Base-by-base conservation (phyloP, 2,888 invertebrate species). In the Epicampocera succincta region DNA sequence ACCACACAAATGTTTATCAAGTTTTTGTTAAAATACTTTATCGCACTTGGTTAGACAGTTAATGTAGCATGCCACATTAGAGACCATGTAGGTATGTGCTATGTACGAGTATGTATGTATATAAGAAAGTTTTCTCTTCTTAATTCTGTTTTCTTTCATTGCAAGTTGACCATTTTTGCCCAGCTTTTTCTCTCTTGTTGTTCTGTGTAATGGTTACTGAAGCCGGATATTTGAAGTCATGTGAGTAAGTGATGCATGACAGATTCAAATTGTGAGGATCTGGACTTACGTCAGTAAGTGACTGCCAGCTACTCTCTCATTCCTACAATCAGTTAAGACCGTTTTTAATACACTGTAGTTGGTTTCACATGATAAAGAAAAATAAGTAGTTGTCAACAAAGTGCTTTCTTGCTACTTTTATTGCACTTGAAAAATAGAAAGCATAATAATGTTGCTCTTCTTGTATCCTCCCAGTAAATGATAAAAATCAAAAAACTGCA, bases 401-500 rank as follows among this genome's bases (percentile, higher is more conserved):
- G 25, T 46, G 38, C 63, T 76, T 69, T 13, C 44, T 61, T 25
- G 46, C 54, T 61, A 48, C 44, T n/a, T 54, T 73, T 63, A 25
- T 61, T 52, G 56, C 66, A 42, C 25, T 42, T 38, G 9, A 44
- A 46, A 33, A 50, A n/a, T 9, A 50, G 42, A 6, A 56, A 42
- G 25, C 38, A 38, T 58, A 15, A 44, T 50, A 21, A 38, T 50
- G 19, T 65, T 38, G 38, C 33, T 54, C 29, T 50, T 65, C 38
- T 38, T 69, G 17, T 80, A 60, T 75, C 80, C 80, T 76, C 61
- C 61, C 63, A 77, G 56, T 63, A 56, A 76, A 81, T 72, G 80
- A 76, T 81, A 81, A 76, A 73, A 72, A 73, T 81, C 76, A 81
- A 81, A 76, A 68, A 72, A 72, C 63, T 48, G 13, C 56, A 65